Percentiles rank a stretch among this genome's conserved stretches.
phyloP scores from a whole-genome alignment of 2,797 vertebrate species.

The Enteromius viviparus region DNA sequence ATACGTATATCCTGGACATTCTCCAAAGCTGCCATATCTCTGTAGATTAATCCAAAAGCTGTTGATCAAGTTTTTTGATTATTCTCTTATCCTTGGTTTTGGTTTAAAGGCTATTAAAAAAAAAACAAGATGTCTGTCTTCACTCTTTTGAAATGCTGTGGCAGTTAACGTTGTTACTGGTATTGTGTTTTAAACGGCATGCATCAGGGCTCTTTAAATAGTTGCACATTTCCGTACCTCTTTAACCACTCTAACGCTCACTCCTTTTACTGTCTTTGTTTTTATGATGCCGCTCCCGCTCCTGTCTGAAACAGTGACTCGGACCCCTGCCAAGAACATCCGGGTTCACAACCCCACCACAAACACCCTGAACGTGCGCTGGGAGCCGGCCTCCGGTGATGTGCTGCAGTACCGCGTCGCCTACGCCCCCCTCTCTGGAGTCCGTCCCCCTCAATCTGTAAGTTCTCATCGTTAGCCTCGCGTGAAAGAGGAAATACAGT shows the following conservation, averaged over 20 bases:
- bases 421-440: constrained; percentile 83
- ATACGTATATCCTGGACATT: background rate
- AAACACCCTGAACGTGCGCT: constrained; percentile 92
- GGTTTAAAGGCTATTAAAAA: constrained; percentile 52
- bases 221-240: constrained; percentile 15
- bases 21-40: background rate
- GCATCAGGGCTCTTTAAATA: constrained; percentile 10
- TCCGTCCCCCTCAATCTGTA: constrained; percentile 88
- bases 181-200: background rate
- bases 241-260: constrained; percentile 32
- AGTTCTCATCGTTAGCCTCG: constrained; percentile 68
- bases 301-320: constrained; percentile 80
- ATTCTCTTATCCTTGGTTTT: constrained; percentile 66
- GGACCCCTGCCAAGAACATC: constrained; percentile 87
- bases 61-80: background rate
- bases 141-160: constrained; percentile 60
- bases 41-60: background rate
- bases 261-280: constrained; percentile 25
- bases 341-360: constrained; percentile 92
- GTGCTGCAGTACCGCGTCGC: constrained; percentile 90
- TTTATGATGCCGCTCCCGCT: constrained; percentile 45
- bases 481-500: constrained; percentile 13
- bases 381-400: constrained; percentile 92
- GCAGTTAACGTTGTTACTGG: constrained; percentile 9
- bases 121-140: constrained; percentile 43